Conservation (phyloP, 2,888 invertebrate species). For the Clanis bilineata region DNA sequence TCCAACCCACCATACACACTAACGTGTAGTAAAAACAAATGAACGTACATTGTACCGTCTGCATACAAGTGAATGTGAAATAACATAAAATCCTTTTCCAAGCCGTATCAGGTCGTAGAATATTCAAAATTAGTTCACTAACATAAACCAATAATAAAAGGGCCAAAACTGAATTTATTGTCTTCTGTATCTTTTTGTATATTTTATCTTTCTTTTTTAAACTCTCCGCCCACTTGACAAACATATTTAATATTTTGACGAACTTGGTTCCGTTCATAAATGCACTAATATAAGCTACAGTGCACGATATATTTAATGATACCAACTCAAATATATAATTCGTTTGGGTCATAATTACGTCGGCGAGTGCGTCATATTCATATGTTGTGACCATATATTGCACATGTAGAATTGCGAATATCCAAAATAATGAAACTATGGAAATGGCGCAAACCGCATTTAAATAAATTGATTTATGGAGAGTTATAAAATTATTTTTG, state of each 20-base stretch:
- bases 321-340: slow-evolving; percentile 61
- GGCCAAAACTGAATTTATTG: slow-evolving; percentile 39
- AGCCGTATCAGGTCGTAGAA: slow-evolving; percentile 45
- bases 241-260: slow-evolving; percentile 52
- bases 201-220: slow-evolving; percentile 35
- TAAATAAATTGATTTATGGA: slow-evolving; percentile 53
- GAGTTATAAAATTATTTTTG: slow-evolving; percentile 37
- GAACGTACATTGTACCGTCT: slow-evolving; percentile 56
- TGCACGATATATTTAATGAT: slow-evolving; percentile 38
- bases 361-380: slow-evolving; percentile 43
- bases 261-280: slow-evolving; percentile 50
- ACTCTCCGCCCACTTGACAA: slow-evolving; percentile 44
- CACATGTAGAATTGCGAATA: slow-evolving; percentile 50
- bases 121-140: slow-evolving; percentile 50
- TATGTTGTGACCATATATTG: slow-evolving; percentile 39
- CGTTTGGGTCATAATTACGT: slow-evolving; percentile 52
- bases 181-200: slow-evolving; percentile 39
- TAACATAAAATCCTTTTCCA: slow-evolving; percentile 59
- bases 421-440: slow-evolving; percentile 38
- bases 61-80: slow-evolving; percentile 54
- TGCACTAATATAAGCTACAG: slow-evolving; percentile 47
- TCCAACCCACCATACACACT: slow-evolving; percentile 45
- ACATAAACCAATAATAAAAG: slow-evolving; percentile 35
- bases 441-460: slow-evolving; percentile 52
- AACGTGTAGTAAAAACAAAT: slow-evolving; percentile 54